Base-by-base conservation (phyloP, 2,113 vertebrate genomes). In the Boleophthalmus pectinirostris region DNA sequence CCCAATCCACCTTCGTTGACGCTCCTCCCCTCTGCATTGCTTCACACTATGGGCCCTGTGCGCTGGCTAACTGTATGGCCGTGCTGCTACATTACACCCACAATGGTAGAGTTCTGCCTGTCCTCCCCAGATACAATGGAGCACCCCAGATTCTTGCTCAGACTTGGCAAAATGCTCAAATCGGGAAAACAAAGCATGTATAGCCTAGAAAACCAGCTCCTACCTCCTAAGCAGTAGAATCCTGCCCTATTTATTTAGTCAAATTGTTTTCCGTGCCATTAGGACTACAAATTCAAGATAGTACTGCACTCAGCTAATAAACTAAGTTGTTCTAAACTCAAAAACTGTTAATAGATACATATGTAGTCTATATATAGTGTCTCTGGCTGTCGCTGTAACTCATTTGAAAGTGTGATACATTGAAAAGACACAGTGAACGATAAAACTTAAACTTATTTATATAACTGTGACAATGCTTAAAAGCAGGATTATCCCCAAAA, bases 101-200 rank as follows among this genome's bases (percentile, higher is more conserved):
- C 80, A 89, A 83, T 89, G 84, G 84, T 85, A 85, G 78, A 73
- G 82, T 89, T 87, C 89, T 87, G 85, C 13, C 21, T 2, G 53
- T 9, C 18, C 49, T 86, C 86, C 84, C 85, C 61, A 90, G 88
- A 89, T 86, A 77, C 68, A 84, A 90, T 89, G 82, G 29, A 85
- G 84, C 82, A 88, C 88, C 86, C 87, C 90, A 90, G 88, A 90
- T 89, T 90, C 85, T 86, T 75, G 46, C 60, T 45, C 80, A 91
- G 89, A 90, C 79, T 90, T 91, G 89, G 89, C 88, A 61, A 70
- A 79, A 86, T 82, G 79, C 75, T 85, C 70, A 83, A 75, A 68
- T 81, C 56, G 24, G 74, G 84, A 80, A 90, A 88, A 92, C 85
- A 91, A 93, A 91, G 84, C 78, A 60, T 63, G 82, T 15, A 46